Percentiles rank a stretch among this genome's conserved stretches.
These are phyloP conservation scores for Drosophila suboccidentalis DNA, from an alignment of 2,888 invertebrate species.

Conservation along the genomic window DNA sequence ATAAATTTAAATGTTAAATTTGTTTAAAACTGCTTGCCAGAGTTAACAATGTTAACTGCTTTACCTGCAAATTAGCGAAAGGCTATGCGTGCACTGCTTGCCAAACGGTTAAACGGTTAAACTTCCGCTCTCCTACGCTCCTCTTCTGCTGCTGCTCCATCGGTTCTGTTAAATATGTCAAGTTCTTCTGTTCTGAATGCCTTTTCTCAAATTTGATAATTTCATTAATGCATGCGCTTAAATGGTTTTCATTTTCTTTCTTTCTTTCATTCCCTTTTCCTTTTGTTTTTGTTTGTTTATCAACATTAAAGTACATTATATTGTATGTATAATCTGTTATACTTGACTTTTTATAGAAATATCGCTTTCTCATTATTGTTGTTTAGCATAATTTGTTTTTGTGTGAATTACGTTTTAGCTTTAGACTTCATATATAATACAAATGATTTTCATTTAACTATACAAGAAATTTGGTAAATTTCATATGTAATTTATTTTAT, in stretches of 20 bases:
- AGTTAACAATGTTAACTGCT: conserved; percentile 75
- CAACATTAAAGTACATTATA: conserved; percentile 76
- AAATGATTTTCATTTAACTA: conserved; percentile 76
- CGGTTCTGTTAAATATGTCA: conserved; percentile 22
- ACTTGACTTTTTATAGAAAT: conserved; percentile 64
- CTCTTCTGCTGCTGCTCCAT: conserved; percentile 16
- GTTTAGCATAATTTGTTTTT: conserved; percentile 45
- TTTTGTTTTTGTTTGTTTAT: conserved; percentile 44
- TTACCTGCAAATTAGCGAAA: conserved; percentile 73
- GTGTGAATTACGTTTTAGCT: conserved; percentile 32
- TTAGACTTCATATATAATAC: conserved; percentile 73
- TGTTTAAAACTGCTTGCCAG: conserved; percentile 74
- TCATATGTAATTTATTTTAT: conserved; percentile 45
- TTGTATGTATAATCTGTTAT: conserved; percentile 61
- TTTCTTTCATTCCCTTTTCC: conserved; percentile 17
- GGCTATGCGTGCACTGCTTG: conserved; percentile 69
- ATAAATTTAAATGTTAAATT: conserved; percentile 66
- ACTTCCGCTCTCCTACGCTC: conserved; percentile 30
- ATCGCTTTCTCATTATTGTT: conserved; percentile 46
- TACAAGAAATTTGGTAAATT: conserved; percentile 74
- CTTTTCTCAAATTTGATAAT: conserved; percentile 34
- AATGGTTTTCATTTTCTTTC: conserved; percentile 15
- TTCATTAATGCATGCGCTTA: conserved; percentile 57
- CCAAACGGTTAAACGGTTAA: conserved; percentile 30
- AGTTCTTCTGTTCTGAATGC: conserved; percentile 46